Evolutionary conservation across 2,888 invertebrate species (phyloP).

Genomic region (Gandaritis pyraliata): DNA sequence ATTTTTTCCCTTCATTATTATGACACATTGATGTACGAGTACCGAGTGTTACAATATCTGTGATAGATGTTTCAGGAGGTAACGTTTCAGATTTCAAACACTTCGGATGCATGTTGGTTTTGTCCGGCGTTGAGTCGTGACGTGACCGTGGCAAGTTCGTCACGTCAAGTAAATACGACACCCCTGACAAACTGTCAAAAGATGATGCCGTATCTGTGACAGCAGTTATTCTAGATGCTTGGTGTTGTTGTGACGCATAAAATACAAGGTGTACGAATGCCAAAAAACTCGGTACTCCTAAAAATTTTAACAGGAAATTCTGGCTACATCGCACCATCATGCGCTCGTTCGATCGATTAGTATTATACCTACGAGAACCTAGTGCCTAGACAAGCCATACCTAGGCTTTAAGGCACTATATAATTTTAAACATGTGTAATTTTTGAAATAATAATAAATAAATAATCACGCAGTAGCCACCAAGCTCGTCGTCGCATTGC

Average conservation of each 20-base stretch:
- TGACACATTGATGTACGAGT: conserved; percentile 25
- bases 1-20: conserved; percentile 26
- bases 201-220: conserved; percentile 44
- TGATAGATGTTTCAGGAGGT: conserved; percentile 32
- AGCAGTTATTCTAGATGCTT: conserved; percentile 11
- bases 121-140: conserved; percentile 69
- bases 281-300: too few relatives aligned
- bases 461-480: too few relatives aligned
- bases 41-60: conserved; percentile 27
- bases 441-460: too few relatives aligned
- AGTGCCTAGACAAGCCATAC: too few relatives aligned
- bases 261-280: not conserved
- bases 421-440: too few relatives aligned
- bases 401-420: too few relatives aligned
- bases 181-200: conserved; percentile 60
- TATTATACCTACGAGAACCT: too few relatives aligned
- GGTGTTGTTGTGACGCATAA: not conserved
- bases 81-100: conserved; percentile 68
- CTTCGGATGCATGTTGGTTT: conserved; percentile 47
- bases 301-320: not conserved
- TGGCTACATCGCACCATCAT: too few relatives aligned
- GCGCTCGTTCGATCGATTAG: too few relatives aligned
- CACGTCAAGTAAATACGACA: conserved; percentile 51
- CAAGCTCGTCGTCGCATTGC: too few relatives aligned
- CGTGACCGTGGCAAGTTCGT: conserved; percentile 59